Base-by-base conservation (phyloP, 2,888 invertebrate species). In the Plebejus melissa region DNA sequence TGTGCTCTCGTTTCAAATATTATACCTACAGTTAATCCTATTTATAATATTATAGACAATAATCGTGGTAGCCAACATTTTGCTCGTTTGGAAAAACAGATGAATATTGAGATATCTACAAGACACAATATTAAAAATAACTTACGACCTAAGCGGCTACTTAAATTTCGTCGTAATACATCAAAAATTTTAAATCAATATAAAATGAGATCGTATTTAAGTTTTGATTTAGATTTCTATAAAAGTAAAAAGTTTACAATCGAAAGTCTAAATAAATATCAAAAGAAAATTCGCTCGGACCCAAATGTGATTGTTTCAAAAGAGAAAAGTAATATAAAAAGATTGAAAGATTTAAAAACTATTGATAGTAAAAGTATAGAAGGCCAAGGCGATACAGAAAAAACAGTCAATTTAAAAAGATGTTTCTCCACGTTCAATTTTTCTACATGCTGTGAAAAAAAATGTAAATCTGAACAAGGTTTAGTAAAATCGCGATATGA, bases 161-260 rank as follows among this genome's bases (percentile, higher is more conserved):
- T 13, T 28, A 71, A 71, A 46, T 50, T 71, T 28, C 9, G 41
- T 13, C 41, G 22, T 22, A 28, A 41, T 22, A 5, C 46, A 28
- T 71, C 71, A 11, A 50, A 71, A 11, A 1, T 32, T 6, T 28
- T 46, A 4, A 1, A 71, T 22, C 1, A 46, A 13, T 28, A 46
- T 71, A 28, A 28, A 32, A 79, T 81, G 7, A 79, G 80, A 36
- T 82, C 82, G 1, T 78, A 76, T 74, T 81, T 80, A 76, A 80
- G 79, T 72, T 80, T 82, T 71, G 75, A 80, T 72, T 76, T 82
- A 76, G 81, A 82, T 60, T 80, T 81, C 75, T 80, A 74, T 77
- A 82, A 80, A 80, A 57, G 41, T 60, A 54, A 72, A 13, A 72
- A 72, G 16, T 13, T 13, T 54, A 9, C 0, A 6, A 41, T 7